Conservation (phyloP, 2,113 vertebrate species). For the Vombatus ursinus region DNA sequence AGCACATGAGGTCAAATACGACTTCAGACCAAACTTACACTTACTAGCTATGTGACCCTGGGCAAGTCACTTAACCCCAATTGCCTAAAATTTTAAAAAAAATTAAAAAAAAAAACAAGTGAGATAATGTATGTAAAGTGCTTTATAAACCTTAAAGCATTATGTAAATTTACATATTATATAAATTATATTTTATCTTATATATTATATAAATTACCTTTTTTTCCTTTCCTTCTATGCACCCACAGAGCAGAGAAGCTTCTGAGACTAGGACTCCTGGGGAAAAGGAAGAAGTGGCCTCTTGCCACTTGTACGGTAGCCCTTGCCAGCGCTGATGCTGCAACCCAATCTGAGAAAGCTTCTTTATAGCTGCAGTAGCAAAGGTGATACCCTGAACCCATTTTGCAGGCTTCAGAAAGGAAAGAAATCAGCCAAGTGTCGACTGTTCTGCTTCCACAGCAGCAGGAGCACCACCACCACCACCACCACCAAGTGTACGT, state of each 20-base stretch:
- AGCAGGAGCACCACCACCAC: neutral
- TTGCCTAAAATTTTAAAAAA: too few relatives aligned
- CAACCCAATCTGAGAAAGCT: neutral
- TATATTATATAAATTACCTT: too few relatives aligned
- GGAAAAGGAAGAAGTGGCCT: neutral
- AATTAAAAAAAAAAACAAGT: too few relatives aligned
- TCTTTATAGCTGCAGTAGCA: neutral
- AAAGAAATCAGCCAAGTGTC: neutral
- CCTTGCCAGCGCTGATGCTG: neutral
- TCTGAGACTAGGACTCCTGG: neutral
- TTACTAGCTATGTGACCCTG: too few relatives aligned
- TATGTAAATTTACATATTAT: neutral
- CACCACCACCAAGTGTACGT: neutral
- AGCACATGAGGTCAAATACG: too few relatives aligned
- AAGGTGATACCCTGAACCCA: neutral
- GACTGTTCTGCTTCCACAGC: too few relatives aligned
- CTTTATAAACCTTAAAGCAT: neutral
- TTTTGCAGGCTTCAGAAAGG: neutral
- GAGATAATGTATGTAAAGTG: too few relatives aligned
- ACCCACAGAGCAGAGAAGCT: neutral
- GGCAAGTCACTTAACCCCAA: too few relatives aligned
- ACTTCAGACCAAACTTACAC: too few relatives aligned
- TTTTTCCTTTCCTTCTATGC: neutral
- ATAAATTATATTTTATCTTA: too few relatives aligned
- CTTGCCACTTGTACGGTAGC: neutral